phyloP scores from a whole-genome alignment of 2,888 invertebrate genomes.

The Pristionchus maxplancki region DNA sequence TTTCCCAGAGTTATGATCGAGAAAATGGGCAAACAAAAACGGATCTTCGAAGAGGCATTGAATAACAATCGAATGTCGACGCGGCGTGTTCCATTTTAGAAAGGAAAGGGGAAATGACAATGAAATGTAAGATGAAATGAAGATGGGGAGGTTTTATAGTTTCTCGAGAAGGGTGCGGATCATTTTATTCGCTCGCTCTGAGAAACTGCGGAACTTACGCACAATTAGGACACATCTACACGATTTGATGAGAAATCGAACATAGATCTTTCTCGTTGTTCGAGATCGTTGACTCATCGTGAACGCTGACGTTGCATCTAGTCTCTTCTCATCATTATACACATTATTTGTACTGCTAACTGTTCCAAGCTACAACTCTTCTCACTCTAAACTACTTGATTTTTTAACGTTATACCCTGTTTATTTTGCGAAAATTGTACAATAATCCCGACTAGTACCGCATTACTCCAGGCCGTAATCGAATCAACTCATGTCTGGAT shows the following conservation, averaged over 20 bases:
- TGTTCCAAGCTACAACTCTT: too few relatives aligned
- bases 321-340: too few relatives aligned
- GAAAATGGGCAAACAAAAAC: not conserved
- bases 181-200: not conserved
- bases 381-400: not conserved
- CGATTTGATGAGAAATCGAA: not conserved
- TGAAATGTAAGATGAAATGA: not conserved
- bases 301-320: too few relatives aligned
- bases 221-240: not conserved
- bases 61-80: not conserved
- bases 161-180: not conserved
- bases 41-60: not conserved
- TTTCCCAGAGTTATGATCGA: not conserved
- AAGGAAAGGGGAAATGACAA: not conserved
- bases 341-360: not conserved
- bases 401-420: too few relatives aligned
- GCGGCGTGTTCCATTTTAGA: not conserved
- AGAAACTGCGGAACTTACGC: not conserved
- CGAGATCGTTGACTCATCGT: slow-evolving; percentile 4
- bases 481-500: not conserved
- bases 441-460: too few relatives aligned
- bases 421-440: too few relatives aligned
- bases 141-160: not conserved
- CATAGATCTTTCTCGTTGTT: not conserved
- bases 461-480: too few relatives aligned